Evolutionary conservation across 2,888 invertebrate species (phyloP).

Genomic region (Lithophane leautieri): DNA sequence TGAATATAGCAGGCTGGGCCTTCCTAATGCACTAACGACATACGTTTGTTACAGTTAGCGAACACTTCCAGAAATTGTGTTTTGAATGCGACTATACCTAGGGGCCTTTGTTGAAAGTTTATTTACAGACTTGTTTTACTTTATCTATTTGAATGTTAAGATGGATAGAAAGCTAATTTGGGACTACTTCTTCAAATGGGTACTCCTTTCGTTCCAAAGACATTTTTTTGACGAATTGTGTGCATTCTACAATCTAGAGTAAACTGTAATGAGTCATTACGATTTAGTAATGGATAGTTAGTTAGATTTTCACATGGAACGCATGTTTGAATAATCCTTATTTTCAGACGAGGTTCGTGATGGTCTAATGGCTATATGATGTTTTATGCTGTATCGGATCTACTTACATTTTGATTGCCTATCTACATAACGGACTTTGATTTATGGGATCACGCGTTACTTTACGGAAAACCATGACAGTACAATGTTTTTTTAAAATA

Average conservation of each 20-base stretch:
- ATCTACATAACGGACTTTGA: not conserved
- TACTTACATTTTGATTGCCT: not conserved
- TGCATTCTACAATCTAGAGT: not conserved
- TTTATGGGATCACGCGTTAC: not conserved
- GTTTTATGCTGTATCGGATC: not conserved
- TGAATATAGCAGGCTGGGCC: constrained; percentile 59
- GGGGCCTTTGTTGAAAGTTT: not conserved
- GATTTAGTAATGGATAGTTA: not conserved
- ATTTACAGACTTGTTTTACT: not conserved
- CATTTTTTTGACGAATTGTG: not conserved
- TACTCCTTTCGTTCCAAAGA: not conserved
- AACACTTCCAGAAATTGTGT: constrained; percentile 39
- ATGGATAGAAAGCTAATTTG: not conserved
- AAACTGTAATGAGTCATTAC: not conserved
- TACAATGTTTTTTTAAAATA: too few relatives aligned
- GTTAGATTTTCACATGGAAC: not conserved
- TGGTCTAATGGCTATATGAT: not conserved
- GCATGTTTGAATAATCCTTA: not conserved
- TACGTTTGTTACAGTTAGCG: constrained; percentile 49
- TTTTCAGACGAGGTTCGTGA: not conserved
- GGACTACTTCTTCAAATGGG: too few relatives aligned
- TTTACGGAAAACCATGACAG: not conserved
- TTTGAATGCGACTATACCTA: constrained; percentile 24
- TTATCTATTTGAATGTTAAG: not conserved
- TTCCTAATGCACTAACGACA: constrained; percentile 61